Evolutionary conservation across 2,113 vertebrate genomes (phyloP).

Genomic region (Crocuta crocuta): DNA sequence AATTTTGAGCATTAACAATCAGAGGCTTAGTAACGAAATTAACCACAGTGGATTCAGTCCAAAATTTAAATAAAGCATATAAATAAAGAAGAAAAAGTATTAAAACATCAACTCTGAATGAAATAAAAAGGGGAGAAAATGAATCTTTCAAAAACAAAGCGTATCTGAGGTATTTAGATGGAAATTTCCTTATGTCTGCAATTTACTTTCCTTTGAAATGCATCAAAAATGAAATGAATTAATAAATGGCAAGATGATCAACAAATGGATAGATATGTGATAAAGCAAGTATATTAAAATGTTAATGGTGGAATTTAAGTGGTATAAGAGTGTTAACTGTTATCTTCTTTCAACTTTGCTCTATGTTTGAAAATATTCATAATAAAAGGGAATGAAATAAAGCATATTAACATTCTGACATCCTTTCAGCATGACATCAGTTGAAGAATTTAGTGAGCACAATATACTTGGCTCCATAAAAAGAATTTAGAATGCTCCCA

Average conservation of each 20-base stretch:
- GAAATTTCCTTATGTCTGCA: not conserved
- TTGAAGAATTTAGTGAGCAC: slow-evolving; percentile 23
- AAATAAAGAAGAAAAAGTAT: not conserved
- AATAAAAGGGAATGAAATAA: slow-evolving; percentile 22
- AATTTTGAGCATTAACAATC: slow-evolving; percentile 16
- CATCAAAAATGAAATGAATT: slow-evolving; percentile 34
- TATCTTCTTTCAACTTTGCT: slow-evolving; percentile 44
- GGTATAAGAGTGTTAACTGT: not conserved
- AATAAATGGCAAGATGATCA: not conserved
- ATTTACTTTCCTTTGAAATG: slow-evolving; percentile 31
- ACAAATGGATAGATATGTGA: not conserved
- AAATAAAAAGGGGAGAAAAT: not conserved
- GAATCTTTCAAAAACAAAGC: not conserved
- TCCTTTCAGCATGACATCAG: slow-evolving; percentile 35
- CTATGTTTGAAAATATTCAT: slow-evolving; percentile 12
- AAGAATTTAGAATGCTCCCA: not conserved
- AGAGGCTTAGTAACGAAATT: slow-evolving; percentile 11
- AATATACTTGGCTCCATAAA: slow-evolving; percentile 32
- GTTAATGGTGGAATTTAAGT: not conserved
- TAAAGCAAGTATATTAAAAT: slow-evolving; percentile 35
- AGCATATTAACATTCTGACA: not conserved
- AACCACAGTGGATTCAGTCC: not conserved
- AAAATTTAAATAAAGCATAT: slow-evolving; percentile 46
- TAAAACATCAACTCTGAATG: slow-evolving; percentile 9
- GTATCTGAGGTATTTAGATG: not conserved